A percentile compares a stretch with the other conserved stretches of the same genome.
Conservation (phyloP, 2,888 invertebrate species). For the Sphinx pinastri region DNA sequence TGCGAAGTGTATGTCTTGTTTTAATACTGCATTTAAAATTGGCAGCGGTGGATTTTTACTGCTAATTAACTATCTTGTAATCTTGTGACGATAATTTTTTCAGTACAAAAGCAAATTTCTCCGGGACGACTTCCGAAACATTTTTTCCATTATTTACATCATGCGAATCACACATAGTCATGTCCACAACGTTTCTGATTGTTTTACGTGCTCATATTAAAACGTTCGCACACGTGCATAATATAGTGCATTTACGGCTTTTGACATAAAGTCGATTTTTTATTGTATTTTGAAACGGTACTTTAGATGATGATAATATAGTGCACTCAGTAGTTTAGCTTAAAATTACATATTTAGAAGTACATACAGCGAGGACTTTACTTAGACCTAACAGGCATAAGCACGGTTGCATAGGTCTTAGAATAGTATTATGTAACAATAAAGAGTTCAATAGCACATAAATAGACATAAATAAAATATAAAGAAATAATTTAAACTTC, state of each 20-base stretch:
- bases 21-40: neutral
- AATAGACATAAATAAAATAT: constrained; percentile 26
- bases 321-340: constrained; percentile 30
- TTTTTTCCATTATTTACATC: constrained; percentile 33
- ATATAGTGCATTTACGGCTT: constrained; percentile 20
- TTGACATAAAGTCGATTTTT: constrained; percentile 10
- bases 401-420: constrained; percentile 35
- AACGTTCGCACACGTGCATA: constrained; percentile 26
- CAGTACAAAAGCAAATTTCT: constrained; percentile 24
- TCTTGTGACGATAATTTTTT: constrained; percentile 11
- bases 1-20: neutral
- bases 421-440: constrained; percentile 25
- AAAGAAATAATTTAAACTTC: constrained; percentile 1
- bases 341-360: constrained; percentile 28
- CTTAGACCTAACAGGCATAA: constrained; percentile 26
- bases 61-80: constrained; percentile 13
- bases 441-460: constrained; percentile 29
- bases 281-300: constrained; percentile 23
- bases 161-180: constrained; percentile 53
- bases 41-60: neutral
- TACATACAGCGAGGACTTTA: constrained; percentile 28
- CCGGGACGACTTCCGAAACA: constrained; percentile 53
- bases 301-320: constrained; percentile 25
- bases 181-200: constrained; percentile 43
- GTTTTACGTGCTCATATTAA: neutral